Percentiles rank a stretch among this genome's conserved stretches.
Conservation (phyloP, 2,797 vertebrate species). For the Propithecus perrieri region DNA sequence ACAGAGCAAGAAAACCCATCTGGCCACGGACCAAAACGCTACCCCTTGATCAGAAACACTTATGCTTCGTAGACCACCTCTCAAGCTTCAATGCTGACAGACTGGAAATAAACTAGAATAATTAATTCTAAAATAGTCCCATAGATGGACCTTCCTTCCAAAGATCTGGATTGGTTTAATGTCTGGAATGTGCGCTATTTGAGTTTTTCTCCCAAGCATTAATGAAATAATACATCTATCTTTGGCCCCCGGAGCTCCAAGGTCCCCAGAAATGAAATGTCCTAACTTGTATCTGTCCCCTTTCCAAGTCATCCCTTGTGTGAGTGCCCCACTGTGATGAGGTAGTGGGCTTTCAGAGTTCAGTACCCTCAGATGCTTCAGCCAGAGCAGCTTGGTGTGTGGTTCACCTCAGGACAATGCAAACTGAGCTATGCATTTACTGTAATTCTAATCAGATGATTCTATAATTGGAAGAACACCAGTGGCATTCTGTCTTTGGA, state of each 20-base stretch:
- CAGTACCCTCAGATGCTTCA: not conserved
- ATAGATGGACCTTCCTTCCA: not conserved
- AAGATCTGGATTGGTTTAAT: not conserved
- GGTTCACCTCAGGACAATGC: conserved; percentile 77
- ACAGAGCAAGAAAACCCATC: not conserved
- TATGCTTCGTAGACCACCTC: not conserved
- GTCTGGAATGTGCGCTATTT: not conserved
- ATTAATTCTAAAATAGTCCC: conserved; percentile 29
- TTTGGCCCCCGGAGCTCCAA: not conserved
- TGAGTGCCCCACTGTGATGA: not conserved
- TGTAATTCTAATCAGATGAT: conserved; percentile 82
- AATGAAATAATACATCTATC: not conserved
- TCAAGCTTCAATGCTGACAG: not conserved
- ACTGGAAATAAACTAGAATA: conserved; percentile 21
- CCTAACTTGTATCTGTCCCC: not conserved
- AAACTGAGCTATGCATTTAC: conserved; percentile 81
- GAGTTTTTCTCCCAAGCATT: conserved; percentile 3
- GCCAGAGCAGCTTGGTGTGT: not conserved
- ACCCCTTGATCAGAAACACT: not conserved
- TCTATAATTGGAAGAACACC: conserved; percentile 81
- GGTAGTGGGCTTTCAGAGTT: not conserved
- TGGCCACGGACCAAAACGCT: not conserved
- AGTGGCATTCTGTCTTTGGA: conserved; percentile 76
- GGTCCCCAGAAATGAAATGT: not conserved
- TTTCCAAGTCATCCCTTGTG: not conserved